A percentile compares a stretch with the other conserved stretches of the same genome.
Evolutionary conservation across 2,113 vertebrate genomes (phyloP).

Genomic region (Todiramphus saurophagus): DNA sequence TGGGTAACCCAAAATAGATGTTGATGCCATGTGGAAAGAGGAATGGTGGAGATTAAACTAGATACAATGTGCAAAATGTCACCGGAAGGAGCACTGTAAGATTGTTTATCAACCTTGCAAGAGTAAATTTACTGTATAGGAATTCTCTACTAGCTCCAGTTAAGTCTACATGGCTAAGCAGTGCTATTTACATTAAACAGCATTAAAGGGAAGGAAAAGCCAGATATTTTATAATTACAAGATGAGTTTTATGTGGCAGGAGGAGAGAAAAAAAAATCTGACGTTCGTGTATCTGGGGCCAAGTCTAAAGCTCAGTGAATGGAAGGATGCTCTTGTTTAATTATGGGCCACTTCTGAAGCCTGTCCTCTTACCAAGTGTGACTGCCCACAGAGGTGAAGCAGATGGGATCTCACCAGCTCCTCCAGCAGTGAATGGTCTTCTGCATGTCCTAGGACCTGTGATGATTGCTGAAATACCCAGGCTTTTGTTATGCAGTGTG

Average conservation of each 20-base stretch:
- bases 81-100: neutral
- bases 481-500: neutral
- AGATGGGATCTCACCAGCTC: neutral
- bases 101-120: neutral
- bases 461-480: too few relatives aligned
- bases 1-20: neutral
- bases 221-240: neutral
- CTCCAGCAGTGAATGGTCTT: neutral
- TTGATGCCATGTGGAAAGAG: neutral
- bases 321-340: neutral
- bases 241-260: neutral
- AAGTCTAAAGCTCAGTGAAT: neutral
- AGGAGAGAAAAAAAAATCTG: neutral
- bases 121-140: neutral
- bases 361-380: neutral
- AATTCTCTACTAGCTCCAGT: neutral
- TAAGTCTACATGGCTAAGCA: rapidly evolving
- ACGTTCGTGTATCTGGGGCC: neutral
- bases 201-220: neutral
- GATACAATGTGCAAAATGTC: neutral
- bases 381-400: neutral
- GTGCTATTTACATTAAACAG: neutral
- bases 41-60: neutral
- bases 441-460: neutral
- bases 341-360: rapidly evolving